Evolutionary conservation across 2,797 vertebrate genomes (phyloP), one percentile per base, ranked within the genome.

Genomic region (Nannoperca obscura): DNA sequence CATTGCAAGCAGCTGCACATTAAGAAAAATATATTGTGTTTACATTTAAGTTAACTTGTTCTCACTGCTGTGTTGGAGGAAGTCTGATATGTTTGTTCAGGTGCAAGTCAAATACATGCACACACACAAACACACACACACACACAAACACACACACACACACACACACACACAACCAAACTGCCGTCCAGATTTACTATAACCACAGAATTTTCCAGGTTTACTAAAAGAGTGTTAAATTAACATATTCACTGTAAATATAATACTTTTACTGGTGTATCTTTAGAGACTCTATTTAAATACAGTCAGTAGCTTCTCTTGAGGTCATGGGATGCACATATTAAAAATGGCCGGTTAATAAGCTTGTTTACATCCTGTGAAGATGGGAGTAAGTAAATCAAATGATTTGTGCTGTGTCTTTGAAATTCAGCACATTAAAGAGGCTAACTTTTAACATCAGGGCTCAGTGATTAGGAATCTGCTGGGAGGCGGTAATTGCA

Each of bases 401-500:
- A 88, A 91, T 89, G 63, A 89, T 90, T 86, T 92, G 80, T 70
- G 88, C 84, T 75, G 81, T 30, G 80, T 84, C 89, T 94, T 95
- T 95, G 89, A 95, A 94, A 95, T 90, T 83, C 90, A 85, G 74
- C 83, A 87, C 75, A 92, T 94, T 91, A 92, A 89, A 90, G 84
- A 83, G 86, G 78, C 76, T 80, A 86, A 90, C 84, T 92, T 92
- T 93, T 83, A 92, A 84, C 87, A 90, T 86, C 75, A 65, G 85
- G 85, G 71, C 88, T 83, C 80, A 52, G 80, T 91, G 92, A 94
- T 94, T 94, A 93, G 89, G 87, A 86, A 85, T 90, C 90, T 84
- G 78, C 80, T 52, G 87, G 85, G 91, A 92, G 77, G 76, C 65
- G 34, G 85, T 93, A 94, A 94, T 92, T 93, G 83, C 87, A 71